Percentiles rank a stretch among this genome's conserved stretches.
These are phyloP conservation scores for Arizona elegans DNA, from an alignment of 2,113 vertebrate species.

Conservation along the genomic window DNA sequence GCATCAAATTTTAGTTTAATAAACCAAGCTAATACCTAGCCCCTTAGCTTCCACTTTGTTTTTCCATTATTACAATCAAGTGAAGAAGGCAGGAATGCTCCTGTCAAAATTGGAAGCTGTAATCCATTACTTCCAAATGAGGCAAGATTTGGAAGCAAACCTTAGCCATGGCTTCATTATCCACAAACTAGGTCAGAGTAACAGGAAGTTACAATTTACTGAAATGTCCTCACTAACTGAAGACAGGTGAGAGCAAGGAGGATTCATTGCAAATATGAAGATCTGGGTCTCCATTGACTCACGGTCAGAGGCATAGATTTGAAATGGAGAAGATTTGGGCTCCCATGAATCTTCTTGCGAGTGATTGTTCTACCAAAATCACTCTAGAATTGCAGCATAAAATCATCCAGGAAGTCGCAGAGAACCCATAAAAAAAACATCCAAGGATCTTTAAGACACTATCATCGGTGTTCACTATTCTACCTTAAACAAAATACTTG, in stretches of 20 bases:
- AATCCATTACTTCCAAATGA: background rate
- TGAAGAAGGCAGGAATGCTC: background rate
- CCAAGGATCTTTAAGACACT: background rate
- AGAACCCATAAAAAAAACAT: background rate
- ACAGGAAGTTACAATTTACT: background rate
- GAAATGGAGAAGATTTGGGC: background rate
- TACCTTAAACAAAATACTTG: background rate
- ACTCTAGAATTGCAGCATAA: background rate
- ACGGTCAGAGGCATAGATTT: background rate
- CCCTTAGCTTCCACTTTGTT: background rate
- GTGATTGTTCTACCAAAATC: background rate
- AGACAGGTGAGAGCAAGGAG: background rate
- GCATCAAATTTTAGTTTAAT: background rate
- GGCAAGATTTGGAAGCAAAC: background rate
- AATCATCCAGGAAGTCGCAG: background rate
- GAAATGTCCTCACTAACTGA: background rate
- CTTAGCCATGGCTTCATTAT: background rate
- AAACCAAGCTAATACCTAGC: background rate
- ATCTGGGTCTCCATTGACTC: background rate
- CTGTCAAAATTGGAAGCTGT: background rate
- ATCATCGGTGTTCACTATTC: background rate
- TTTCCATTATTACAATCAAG: background rate
- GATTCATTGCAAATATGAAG: background rate
- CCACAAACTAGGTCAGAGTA: background rate
- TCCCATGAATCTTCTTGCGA: background rate